Evolutionary conservation across 2,113 vertebrate genomes (phyloP).

Genomic region (Hippocampus guttulatus): DNA sequence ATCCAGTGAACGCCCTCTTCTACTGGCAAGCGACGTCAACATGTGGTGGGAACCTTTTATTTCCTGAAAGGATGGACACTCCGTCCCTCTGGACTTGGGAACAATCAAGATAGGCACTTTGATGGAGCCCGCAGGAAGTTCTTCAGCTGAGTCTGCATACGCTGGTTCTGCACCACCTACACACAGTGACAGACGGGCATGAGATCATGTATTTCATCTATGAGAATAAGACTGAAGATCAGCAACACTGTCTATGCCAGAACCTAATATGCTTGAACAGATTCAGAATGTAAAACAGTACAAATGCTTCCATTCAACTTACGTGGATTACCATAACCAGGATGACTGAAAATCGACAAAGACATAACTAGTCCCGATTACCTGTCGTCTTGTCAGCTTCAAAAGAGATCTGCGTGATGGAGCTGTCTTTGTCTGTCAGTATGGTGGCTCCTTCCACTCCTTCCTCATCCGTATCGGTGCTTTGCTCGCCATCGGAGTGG

Average conservation of each 20-base stretch:
- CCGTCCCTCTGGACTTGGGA: constrained; percentile 80
- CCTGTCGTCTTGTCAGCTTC: constrained; percentile 74
- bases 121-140: constrained; percentile 81
- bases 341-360: neutral
- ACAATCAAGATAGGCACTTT: constrained; percentile 97
- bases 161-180: constrained; percentile 67
- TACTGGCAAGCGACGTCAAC: constrained; percentile 72
- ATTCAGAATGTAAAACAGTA: too few species aligned
- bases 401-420: constrained; percentile 78
- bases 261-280: too few species aligned
- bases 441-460: constrained; percentile 76
- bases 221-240: neutral
- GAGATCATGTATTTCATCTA: neutral
- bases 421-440: constrained; percentile 78
- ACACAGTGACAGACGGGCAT: neutral
- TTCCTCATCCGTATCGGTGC: constrained; percentile 96
- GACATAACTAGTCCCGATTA: neutral
- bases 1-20: constrained; percentile 70
- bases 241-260: too few species aligned
- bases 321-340: too few species aligned
- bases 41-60: constrained; percentile 77
- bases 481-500: constrained; percentile 95
- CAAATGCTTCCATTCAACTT: too few species aligned
- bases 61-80: constrained; percentile 78
- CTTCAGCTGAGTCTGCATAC: constrained; percentile 79